phyloP scores from a whole-genome alignment of 1,140 invertebrate genomes.

The Cardiocondyla obscurior region DNA sequence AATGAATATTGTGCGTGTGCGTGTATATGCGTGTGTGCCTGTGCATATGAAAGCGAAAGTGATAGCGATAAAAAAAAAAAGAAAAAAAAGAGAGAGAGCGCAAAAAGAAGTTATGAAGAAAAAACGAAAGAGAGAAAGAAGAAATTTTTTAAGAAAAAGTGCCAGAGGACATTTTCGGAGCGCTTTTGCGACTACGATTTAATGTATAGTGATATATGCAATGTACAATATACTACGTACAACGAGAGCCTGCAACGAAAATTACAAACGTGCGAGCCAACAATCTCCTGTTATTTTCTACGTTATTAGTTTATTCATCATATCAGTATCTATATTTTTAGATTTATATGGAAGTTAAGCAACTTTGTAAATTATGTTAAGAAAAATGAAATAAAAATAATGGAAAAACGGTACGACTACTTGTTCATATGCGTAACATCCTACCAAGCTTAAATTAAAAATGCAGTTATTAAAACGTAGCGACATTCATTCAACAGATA shows the following conservation, averaged over 20 bases:
- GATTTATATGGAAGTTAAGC: slow-evolving; percentile 75
- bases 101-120: too few species aligned
- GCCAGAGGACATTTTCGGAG: slow-evolving; percentile 43
- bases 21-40: background rate
- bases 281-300: slow-evolving; percentile 78
- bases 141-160: background rate
- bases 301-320: slow-evolving; percentile 68
- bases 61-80: background rate
- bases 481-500: background rate
- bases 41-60: background rate
- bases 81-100: background rate
- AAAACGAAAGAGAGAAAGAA: background rate
- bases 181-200: slow-evolving; percentile 52
- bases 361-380: slow-evolving; percentile 81
- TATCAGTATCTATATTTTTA: slow-evolving; percentile 77
- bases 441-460: background rate
- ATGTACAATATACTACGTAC: slow-evolving; percentile 77
- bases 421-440: background rate
- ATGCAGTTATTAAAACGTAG: background rate
- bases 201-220: slow-evolving; percentile 72
- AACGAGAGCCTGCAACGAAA: slow-evolving; percentile 58
- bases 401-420: slow-evolving; percentile 44
- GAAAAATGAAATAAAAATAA: slow-evolving; percentile 74
- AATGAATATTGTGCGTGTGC: background rate
- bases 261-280: slow-evolving; percentile 61